Evolutionary conservation across 35 echinoderm and acorn worm genomes (phyloP), one percentile per base, ranked within the genome.

Genomic region (Acanthaster planci): DNA sequence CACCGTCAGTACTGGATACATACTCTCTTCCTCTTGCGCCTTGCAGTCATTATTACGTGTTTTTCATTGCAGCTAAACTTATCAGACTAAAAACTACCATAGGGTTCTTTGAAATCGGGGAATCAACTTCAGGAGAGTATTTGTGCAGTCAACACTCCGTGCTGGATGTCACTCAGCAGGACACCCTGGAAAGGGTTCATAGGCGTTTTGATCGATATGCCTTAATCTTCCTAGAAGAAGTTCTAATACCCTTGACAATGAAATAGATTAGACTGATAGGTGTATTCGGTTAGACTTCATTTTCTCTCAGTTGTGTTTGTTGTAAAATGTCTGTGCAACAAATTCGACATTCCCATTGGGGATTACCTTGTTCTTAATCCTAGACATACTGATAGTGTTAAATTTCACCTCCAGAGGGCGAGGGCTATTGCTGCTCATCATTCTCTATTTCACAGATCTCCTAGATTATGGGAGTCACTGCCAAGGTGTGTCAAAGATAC

Each of bases 361-460:
- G 22, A 14, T 56, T n/a, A 17, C 14, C 14, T 56, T 56, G 14
- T n/a, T n/a, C 14, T 56, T 56, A 56, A 56, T 56, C 22, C 14
- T 56, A 56, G 53, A 56, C 53, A 56, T 56, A 56, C 22, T n/a
- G 53, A 56, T 17, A 17, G 14, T 56, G 53, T 56, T 56, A 56
- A 56, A 56, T 56, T 56, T 56, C 22, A n/a, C 53, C 53, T 17
- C 22, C 53, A 56, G 22, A 14, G 53, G 53, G 53, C 53, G 14
- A 14, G 53, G 22, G 14, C 53, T n/a, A 56, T 17, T 56, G 53
- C 53, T 56, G 53, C 53, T n/a, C 53, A 56, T 56, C 53, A 56
- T 56, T 56, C 53, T 56, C 53, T 56, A 17, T 56, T 56, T 56
- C 53, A 56, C 53, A 56, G 53, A 56, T 80, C 14, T 29, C 40